A percentile compares a stretch with the other conserved stretches of the same genome.
phyloP scores from a whole-genome alignment of 2,113 vertebrate species.

The Actinemys pallida region DNA sequence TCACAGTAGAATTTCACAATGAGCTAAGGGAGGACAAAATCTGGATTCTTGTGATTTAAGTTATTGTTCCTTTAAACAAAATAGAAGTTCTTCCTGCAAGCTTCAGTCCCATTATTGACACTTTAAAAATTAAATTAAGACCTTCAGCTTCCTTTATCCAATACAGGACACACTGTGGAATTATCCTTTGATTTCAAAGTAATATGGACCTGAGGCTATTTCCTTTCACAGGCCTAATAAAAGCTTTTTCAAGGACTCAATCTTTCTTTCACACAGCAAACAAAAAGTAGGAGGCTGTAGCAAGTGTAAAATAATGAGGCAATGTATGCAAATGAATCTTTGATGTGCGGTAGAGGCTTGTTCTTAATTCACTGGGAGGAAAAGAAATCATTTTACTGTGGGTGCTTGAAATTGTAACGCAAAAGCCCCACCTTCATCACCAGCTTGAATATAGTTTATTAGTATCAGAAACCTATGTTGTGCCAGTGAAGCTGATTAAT shows the following conservation, averaged over 20 bases:
- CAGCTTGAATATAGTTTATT: constrained; percentile 1
- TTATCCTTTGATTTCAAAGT: constrained; percentile 3
- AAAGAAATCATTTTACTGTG: background rate
- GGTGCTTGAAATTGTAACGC: constrained; percentile 15
- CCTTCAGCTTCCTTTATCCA: background rate
- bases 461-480: constrained; percentile 19
- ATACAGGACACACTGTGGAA: background rate
- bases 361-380: background rate
- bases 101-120: background rate
- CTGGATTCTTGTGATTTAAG: background rate
- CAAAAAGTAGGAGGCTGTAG: constrained; percentile 22
- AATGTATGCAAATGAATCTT: constrained; percentile 16
- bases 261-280: constrained; percentile 23
- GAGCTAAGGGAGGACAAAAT: background rate
- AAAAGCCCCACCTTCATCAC: background rate
- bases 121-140: background rate
- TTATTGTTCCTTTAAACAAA: background rate
- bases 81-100: background rate
- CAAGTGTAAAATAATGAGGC: constrained; percentile 54
- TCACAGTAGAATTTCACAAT: background rate
- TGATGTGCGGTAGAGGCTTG: constrained; percentile 9
- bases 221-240: background rate
- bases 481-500: constrained; percentile 31
- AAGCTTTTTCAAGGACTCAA: constrained; percentile 3
- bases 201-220: background rate